These are phyloP conservation scores for Melipona bicolor DNA, from an alignment of 2,888 invertebrate genomes.

Conservation along the genomic window DNA sequence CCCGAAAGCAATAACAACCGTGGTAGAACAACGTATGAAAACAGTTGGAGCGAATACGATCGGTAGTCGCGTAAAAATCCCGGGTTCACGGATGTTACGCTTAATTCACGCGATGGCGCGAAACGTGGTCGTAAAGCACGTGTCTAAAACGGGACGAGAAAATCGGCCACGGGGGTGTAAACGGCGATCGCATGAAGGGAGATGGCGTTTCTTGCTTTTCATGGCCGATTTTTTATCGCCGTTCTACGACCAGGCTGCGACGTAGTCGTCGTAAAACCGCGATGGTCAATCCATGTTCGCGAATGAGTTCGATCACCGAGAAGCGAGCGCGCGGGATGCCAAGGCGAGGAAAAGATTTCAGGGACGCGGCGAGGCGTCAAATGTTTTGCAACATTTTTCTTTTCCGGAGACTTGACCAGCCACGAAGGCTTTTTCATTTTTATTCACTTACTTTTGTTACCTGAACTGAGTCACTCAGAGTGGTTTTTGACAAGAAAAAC, in stretches of 20 bases:
- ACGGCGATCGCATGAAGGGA: constrained; percentile 42
- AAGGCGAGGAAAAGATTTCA: neutral
- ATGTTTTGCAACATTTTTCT: no score
- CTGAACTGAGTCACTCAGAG: no score
- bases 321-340: constrained; percentile 27
- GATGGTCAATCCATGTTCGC: constrained; percentile 53
- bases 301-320: constrained; percentile 40
- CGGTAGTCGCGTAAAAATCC: neutral
- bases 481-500: no score
- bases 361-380: neutral
- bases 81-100: neutral
- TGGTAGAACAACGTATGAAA: neutral
- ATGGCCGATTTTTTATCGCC: constrained; percentile 78
- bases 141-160: constrained; percentile 10
- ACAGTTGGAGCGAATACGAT: neutral
- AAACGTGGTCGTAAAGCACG: constrained; percentile 49
- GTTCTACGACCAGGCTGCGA: constrained; percentile 50
- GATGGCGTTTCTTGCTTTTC: constrained; percentile 76
- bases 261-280: constrained; percentile 69
- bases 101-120: constrained; percentile 23
- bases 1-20: neutral
- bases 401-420: no score
- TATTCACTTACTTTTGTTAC: no score
- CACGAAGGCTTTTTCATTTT: no score
- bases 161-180: constrained; percentile 24